Conservation (phyloP, 2,113 vertebrate species). For the Neogale vison region DNA sequence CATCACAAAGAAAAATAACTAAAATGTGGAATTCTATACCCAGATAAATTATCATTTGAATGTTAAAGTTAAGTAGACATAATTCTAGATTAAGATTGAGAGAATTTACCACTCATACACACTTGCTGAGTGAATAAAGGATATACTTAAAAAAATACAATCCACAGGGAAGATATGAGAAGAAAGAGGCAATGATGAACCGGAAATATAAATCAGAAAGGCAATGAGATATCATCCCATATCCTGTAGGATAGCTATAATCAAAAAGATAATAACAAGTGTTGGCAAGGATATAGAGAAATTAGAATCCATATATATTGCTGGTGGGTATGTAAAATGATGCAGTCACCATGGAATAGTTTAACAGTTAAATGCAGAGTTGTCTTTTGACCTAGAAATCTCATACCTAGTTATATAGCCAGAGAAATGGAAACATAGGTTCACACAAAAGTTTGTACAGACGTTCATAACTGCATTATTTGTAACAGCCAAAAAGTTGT, state of each 20-base stretch:
- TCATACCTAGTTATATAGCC: neutral
- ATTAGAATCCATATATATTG: neutral
- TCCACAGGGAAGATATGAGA: neutral
- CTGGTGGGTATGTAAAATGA: neutral
- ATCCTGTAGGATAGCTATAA: neutral
- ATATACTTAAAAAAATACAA: neutral
- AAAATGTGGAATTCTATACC: neutral
- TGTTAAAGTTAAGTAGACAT: neutral
- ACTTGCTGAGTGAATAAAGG: neutral
- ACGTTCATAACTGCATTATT: neutral
- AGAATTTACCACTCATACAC: neutral
- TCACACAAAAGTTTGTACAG: neutral
- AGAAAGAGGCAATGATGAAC: neutral
- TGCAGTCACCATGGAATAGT: neutral
- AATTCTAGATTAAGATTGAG: neutral
- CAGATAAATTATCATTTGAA: neutral
- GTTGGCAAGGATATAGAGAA: neutral
- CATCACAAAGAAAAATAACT: neutral
- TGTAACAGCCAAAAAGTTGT: neutral
- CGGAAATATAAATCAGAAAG: neutral
- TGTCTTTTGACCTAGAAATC: neutral
- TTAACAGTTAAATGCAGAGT: neutral
- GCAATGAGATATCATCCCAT: neutral
- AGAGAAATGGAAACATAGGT: constrained; percentile 9
- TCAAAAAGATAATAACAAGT: neutral